Base-by-base conservation (phyloP, 2,113 vertebrate genomes). In the Tyto alba region DNA sequence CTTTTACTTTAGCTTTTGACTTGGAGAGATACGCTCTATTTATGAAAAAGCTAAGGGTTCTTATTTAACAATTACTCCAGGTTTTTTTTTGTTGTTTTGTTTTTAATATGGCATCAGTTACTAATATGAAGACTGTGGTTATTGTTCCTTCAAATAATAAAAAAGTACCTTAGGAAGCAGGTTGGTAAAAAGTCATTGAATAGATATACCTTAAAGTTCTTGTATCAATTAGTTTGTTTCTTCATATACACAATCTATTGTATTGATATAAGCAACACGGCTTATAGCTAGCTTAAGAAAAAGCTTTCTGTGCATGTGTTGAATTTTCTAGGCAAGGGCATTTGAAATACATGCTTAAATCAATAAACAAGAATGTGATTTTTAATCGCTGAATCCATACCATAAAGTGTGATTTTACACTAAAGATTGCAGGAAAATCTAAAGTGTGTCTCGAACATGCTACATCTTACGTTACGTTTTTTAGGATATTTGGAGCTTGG, bases 1-100 rank as follows among this genome's bases (percentile, higher is more conserved):
- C 87, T 95, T 94, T 47, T 89, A 73, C 40, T 89, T 95, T 93
- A 78, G 80, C 93, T 94, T 95, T 93, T 95, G 94, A 95, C 83
- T 82, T 95, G 41, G 11, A 84, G n/a, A 82, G 62, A 92, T 68
- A 34, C 0, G 1, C 22, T 94, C 29, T 89, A 60, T 91, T 88
- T 90, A 20, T 80, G n/a, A 91, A 76, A 91, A 69, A 76, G 55
- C 84, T 88, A 91, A 89, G 68, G 56, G 55, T 63, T 87, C 79
- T 93, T 82, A 69, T 77, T 77, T 84, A 77, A 89, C 52, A 94
- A 27, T 92, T 92, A 53, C 20, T 92, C 6, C 20, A 67, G 13
- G 25, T 67, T 29, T 40, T 14, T 29, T 25, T 10, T 45, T 19
- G n/a, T n/a, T n/a, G 45, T 85, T 43, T 60, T 62, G 67, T 84